Base-by-base conservation (phyloP, 1,140 invertebrate genomes). In the Palaemon carinicauda region DNA sequence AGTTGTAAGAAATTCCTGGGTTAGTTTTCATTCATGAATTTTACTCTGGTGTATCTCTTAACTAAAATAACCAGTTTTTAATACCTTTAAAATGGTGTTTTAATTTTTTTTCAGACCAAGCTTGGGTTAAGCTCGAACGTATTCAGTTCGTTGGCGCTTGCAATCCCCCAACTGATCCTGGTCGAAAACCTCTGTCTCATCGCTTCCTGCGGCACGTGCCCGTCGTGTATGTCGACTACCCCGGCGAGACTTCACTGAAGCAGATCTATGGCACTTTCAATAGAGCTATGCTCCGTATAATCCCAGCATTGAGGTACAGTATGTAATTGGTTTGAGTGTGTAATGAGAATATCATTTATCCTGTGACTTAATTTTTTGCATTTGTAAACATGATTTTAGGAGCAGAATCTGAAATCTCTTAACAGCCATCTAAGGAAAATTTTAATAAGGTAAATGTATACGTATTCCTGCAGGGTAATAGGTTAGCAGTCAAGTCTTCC, bases 131-230 rank as follows among this genome's bases (percentile, higher is more conserved):
- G 73, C 92, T 99, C 89, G 98, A 99, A 91, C 94, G 98, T 75
- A 99, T 99, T 89, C 99, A 99, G 92, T 99, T 99, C 92, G 98
- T 99, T 41, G 99, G 98, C 24, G 99, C 99, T 80, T 99, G 99
- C 92, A 99, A 99, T 94, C 99, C 99, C 53, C 98, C 98, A 0
- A 99, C 99, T 29, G 99, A 99, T 94, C 98, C 98, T 0, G 99
- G 99, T 4, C 94, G 99, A 88, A 99, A 99, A 92, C 98, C 98
- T 19, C 93, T 99, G 0, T 98, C 97, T 71, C 97, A 99, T 92
- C 94, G 98, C 54, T 96, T 97, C 91, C 91, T 99, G 89, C 94
- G 94, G 24, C 90, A 91, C 79, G 98, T 99, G 15, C 98, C 99
- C 5, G 97, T 99, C 50, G 98, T 99, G 87, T 99, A 99, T 91